Conservation (phyloP, 2,888 invertebrate genomes). For the Branchellion lobata region DNA sequence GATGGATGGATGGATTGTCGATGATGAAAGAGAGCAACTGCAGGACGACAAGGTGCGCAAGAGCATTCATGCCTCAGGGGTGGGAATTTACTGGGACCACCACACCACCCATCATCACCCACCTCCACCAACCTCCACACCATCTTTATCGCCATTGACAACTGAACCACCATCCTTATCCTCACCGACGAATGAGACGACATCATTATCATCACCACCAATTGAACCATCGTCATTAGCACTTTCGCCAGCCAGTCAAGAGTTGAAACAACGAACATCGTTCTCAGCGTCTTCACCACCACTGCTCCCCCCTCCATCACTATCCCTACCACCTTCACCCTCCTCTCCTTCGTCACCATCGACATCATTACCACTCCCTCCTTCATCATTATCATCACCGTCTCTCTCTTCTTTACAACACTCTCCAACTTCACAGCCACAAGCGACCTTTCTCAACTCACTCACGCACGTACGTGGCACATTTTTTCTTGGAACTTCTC, state of each 20-base stretch:
- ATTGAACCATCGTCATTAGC: not conserved
- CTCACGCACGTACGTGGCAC: not conserved
- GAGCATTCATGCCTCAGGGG: no score
- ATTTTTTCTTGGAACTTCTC: no score
- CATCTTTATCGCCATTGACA: not conserved
- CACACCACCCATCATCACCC: no score
- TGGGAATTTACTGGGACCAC: no score
- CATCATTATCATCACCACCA: slow-evolving; percentile 9
- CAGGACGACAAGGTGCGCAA: no score
- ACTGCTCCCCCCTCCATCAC: not conserved
- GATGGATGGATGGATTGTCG: no score
- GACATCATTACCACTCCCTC: not conserved
- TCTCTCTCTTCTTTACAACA: not conserved
- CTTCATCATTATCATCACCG: slow-evolving; percentile 4
- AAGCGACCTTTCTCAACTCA: not conserved
- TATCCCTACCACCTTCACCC: not conserved
- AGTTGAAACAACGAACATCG: not conserved
- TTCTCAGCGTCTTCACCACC: not conserved
- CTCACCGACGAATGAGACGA: not conserved
- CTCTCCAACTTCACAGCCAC: no score
- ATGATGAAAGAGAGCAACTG: no score
- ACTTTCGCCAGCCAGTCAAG: not conserved
- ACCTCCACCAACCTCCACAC: not conserved
- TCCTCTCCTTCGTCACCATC: not conserved
- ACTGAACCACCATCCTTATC: not conserved